Conservation (phyloP, 2,113 vertebrate genomes). For the Porphyrio hochstetteri region DNA sequence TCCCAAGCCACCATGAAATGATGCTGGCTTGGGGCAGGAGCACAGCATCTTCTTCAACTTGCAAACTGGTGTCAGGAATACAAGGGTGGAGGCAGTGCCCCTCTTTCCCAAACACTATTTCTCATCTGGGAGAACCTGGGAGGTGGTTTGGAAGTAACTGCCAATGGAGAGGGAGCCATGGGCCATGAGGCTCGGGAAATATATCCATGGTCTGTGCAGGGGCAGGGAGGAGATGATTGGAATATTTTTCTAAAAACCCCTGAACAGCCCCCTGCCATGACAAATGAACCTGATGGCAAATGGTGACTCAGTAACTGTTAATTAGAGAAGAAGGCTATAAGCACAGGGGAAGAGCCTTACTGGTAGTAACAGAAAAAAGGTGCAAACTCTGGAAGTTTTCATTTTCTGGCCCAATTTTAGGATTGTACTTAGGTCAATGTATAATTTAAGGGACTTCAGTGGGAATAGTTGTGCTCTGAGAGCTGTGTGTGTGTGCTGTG, state of each 20-base stretch:
- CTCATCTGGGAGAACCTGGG: not conserved
- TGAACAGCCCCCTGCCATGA: not conserved
- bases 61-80: not conserved
- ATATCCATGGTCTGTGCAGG: not conserved
- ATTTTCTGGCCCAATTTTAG: not conserved
- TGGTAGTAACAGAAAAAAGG: not conserved
- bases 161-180: not conserved
- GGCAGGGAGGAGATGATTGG: not conserved
- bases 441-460: slow-evolving; percentile 1
- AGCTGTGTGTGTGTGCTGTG: not conserved
- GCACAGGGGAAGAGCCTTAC: not conserved
- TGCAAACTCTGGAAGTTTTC: not conserved
- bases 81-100: not conserved
- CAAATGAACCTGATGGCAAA: not conserved
- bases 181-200: not conserved
- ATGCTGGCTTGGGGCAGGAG: slow-evolving; percentile 52
- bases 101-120: not conserved
- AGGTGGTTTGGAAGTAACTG: not conserved
- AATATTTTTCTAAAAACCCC: not conserved
- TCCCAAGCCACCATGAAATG: slow-evolving; percentile 41
- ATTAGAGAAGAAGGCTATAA: not conserved
- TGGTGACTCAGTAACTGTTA: not conserved
- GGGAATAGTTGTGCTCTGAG: not conserved
- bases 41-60: slow-evolving; percentile 72
- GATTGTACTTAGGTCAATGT: not conserved